Base-by-base conservation (phyloP, 2,888 invertebrate genomes). In the Temnothorax unifasciatus region DNA sequence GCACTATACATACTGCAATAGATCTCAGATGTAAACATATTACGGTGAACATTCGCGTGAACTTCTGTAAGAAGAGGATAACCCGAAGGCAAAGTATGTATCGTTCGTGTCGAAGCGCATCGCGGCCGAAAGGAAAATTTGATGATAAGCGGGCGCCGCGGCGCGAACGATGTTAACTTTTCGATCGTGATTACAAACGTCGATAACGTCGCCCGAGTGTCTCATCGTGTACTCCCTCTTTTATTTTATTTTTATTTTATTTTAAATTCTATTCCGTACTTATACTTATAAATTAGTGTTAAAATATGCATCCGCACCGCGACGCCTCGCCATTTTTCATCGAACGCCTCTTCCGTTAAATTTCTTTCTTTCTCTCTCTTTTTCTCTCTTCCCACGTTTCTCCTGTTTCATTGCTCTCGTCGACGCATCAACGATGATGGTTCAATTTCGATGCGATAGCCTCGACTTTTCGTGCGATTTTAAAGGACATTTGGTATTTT, bases 91-190 rank as follows among this genome's bases (percentile, higher is more conserved):
- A 44, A 77, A 50, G 29, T 15, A 8, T 54, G 13, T 9, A 57
- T 34, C 41, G 77, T 79, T 34, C 69, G 68, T 66, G 34, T 71
- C 79, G 47, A 71, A 81, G 71, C 79, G 71, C 79, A 79, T 79
- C 79, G 71, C 79, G 71, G 47, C 57, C 57, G 71, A 71, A 57
- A 71, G 11, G 73, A 59, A 59, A 81, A 50, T 4, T 9, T 25
- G 21, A 0, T 57, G 34, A 15, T 69, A 38, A 25, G 47, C 71
- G 47, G 73, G 9, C 79, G 71, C 25, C 73, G 79, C 59, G 79
- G 44, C 47, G 79, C 69, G 69, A 79, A 47, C 47, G 18, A 61
- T 50, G 9, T 13, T 29, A 38, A 21, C 15, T 74, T 50, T 38
- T 64, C 76, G 64, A 64, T 64, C 52, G 38, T 25, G 52, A 34